A percentile compares a stretch with the other conserved stretches of the same genome.
Evolutionary conservation across 2,113 vertebrate genomes (phyloP).

Genomic region (Ptychochromis oligacanthus): DNA sequence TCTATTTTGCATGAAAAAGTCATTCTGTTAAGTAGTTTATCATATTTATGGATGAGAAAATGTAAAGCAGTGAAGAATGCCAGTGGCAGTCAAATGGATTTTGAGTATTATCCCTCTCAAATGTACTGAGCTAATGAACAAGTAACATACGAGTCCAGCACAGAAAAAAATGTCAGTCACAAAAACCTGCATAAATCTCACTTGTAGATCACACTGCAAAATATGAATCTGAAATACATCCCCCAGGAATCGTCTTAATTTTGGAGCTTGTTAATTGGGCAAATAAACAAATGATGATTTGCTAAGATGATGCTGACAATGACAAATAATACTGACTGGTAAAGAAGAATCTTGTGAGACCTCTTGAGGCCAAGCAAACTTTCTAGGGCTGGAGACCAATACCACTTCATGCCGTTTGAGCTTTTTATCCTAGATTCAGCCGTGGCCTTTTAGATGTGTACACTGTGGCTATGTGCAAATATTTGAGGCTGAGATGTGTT

Average conservation of each 20-base stretch:
- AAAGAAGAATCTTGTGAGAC: neutral
- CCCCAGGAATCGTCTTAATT: neutral
- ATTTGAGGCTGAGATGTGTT: conserved; percentile 38
- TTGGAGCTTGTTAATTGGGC: neutral
- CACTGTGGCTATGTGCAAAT: conserved; percentile 25
- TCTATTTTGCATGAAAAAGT: conserved; percentile 66
- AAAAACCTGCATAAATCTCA: neutral
- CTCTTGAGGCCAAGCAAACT: neutral
- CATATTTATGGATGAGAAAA: conserved; percentile 51
- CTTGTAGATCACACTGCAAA: neutral
- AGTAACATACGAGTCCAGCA: neutral
- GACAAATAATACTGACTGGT: neutral
- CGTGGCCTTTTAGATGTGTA: conserved; percentile 32
- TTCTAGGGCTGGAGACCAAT: neutral
- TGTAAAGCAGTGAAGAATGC: conserved; percentile 55
- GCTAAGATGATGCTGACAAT: neutral
- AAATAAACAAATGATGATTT: neutral
- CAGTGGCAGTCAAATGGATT: conserved; percentile 44
- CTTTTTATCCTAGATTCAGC: conserved; percentile 32
- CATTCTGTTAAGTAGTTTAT: conserved; percentile 57
- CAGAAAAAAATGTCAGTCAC: neutral
- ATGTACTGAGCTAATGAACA: conserved; percentile 19
- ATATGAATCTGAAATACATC: neutral
- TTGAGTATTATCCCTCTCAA: neutral
- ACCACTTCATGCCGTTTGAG: conserved; percentile 4